Base-by-base conservation (phyloP, 2,113 vertebrate species). In the Serilophus lunatus region DNA sequence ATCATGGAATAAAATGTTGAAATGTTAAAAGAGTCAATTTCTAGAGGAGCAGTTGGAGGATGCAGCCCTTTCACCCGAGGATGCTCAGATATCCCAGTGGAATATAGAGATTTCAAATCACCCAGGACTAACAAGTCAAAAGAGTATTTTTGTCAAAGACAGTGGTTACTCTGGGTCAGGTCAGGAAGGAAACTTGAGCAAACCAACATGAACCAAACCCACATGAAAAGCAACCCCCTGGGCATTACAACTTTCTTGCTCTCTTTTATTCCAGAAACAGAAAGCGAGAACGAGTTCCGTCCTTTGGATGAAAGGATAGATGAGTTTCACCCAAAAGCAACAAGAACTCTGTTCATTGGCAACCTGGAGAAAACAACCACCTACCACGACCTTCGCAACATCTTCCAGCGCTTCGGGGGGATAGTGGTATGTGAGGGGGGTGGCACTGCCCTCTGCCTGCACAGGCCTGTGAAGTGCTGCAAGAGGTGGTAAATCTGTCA, bases 281-380 rank as follows among this genome's bases (percentile, higher is more conserved):
- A 99, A 98, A 99, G 99, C 6, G 99, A 99, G 97, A 99, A 99
- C 83, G 99, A 99, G 96, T 99, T 99, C 92, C 98, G 99, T 53
- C 99, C 99, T 51, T 96, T 99, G 97, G 99, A 99, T 97, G 99
- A 99, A 95, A 98, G 99, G 96, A 99, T 99, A 98, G 99, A 99
- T 47, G 99, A 99, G 88, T 99, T 99, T 96, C 99, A 99, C 90
- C 99, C 99, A 2, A 99, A 99, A 97, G 99, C 99, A 49, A 99
- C 99, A 1, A 98, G 99, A 75, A 99, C 99, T 49, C 98, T 99
- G 87, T 99, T 99, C 86, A 99, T 99, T 47, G 99, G 99, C 82
- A 99, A 99, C 96, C 97, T 99, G 96, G 99, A 99, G 95, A 99
- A 99, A 94, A 99, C 99, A 44, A 99, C 99, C 82, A 99, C 99